A percentile compares a stretch with the other conserved stretches of the same genome.
Conservation (phyloP, 2,888 invertebrate genomes). For the Scaptomyza parva region DNA sequence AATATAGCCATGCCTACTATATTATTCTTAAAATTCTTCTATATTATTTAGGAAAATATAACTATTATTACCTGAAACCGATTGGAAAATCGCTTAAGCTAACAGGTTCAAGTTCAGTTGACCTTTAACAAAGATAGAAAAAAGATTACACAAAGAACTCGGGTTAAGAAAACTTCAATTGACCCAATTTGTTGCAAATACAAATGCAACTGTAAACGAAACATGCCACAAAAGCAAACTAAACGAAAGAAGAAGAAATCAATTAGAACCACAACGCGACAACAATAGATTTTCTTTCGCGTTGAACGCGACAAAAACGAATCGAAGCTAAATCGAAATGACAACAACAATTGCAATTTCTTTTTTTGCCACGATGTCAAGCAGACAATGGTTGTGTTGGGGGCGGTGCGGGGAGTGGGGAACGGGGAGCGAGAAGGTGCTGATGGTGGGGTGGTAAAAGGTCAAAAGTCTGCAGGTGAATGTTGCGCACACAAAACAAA, state of each 20-base stretch:
- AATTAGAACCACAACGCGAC: conserved; percentile 49
- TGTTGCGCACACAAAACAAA: conserved; percentile 5
- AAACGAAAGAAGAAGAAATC: conserved; percentile 31
- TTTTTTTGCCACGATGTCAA: background rate
- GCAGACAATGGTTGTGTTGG: background rate
- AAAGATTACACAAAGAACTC: background rate
- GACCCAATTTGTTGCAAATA: conserved; percentile 26
- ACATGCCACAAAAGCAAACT: background rate
- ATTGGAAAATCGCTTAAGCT: background rate
- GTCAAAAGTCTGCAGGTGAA: conserved; percentile 30
- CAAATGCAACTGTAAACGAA: background rate
- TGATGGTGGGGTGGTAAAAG: background rate
- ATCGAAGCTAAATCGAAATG: conserved; percentile 13
- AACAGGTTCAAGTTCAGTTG: conserved; percentile 17
- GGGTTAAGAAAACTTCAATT: conserved; percentile 11
- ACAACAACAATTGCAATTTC: conserved; percentile 33
- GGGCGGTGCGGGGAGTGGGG: no score
- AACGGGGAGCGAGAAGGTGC: no score
- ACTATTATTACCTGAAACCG: no score
- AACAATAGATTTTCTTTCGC: conserved; percentile 28
- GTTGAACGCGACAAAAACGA: conserved; percentile 6
- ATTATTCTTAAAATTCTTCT: no score
- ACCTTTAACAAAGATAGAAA: background rate
- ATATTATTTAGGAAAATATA: no score
- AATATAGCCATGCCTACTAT: no score